Percentiles rank a stretch among this genome's conserved stretches.
Conservation (phyloP, 2,888 invertebrate genomes). For the Nomada fucata region DNA sequence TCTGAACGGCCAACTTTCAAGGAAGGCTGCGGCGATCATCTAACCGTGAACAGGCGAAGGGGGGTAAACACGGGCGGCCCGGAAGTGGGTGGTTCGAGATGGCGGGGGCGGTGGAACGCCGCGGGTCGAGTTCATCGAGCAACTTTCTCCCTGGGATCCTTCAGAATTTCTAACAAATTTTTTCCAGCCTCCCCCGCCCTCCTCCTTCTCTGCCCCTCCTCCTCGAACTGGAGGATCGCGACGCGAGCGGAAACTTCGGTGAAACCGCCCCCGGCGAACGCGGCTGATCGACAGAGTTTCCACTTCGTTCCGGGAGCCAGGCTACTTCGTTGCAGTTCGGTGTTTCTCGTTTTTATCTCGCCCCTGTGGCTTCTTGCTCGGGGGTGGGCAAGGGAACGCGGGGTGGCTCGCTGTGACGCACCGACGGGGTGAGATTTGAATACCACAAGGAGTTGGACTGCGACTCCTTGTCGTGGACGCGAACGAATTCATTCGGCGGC, state of each 20-base stretch:
- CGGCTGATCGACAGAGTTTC: conserved; percentile 12
- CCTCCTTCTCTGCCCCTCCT: not conserved
- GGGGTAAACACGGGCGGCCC: not conserved
- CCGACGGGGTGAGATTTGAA: not conserved
- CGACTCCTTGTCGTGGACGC: too few species aligned
- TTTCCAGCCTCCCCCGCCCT: not conserved
- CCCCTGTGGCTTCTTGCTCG: not conserved
- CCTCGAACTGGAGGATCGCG: not conserved
- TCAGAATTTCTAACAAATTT: conserved; percentile 64
- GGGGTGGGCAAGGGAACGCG: not conserved
- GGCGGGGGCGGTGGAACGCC: conserved; percentile 33
- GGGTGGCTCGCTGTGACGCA: not conserved
- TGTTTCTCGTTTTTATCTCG: not conserved
- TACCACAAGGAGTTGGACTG: too few species aligned
- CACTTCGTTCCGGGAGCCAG: not conserved
- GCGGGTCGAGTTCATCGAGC: conserved; percentile 31
- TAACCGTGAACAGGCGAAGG: conserved; percentile 27
- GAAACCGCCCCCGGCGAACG: conserved; percentile 29
- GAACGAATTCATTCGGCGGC: not conserved
- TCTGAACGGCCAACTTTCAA: conserved; percentile 70
- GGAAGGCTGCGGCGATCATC: conserved; percentile 48
- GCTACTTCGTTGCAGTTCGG: not conserved
- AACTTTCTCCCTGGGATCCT: conserved; percentile 50
- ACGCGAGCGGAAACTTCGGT: conserved; percentile 28
- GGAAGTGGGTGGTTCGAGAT: conserved; percentile 5